phyloP scores from a whole-genome alignment of 2,797 vertebrate genomes.

The Malurus splendens region DNA sequence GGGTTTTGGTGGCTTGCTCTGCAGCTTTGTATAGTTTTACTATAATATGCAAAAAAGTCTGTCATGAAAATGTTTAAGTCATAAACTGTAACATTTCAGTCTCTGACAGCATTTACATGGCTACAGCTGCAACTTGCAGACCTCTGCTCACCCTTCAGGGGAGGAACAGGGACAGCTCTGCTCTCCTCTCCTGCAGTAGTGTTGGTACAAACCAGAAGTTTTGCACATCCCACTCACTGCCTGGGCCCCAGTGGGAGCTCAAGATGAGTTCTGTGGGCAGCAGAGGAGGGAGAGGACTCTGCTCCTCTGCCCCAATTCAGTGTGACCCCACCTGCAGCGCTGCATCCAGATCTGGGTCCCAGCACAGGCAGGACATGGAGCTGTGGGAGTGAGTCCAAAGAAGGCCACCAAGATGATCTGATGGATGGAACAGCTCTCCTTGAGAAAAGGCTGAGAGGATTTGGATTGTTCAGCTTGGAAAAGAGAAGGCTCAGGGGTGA shows the following conservation, averaged over 20 bases:
- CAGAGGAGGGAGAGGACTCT: neutral
- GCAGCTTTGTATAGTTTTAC: no score
- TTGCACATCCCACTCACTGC: neutral
- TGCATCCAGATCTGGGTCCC: neutral
- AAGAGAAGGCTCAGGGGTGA: neutral
- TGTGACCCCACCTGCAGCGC: neutral
- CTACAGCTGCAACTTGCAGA: neutral
- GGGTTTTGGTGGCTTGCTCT: no score
- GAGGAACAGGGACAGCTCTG: neutral
- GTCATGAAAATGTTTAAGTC: no score
- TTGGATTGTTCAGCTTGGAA: neutral
- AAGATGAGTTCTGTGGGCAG: neutral
- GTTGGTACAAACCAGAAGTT: neutral
- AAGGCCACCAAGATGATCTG: no score
- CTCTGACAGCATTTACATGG: neutral
- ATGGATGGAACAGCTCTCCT: neutral
- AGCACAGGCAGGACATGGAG: neutral
- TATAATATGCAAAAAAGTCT: no score
- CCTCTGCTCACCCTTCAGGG: neutral
- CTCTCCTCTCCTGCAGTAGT: neutral
- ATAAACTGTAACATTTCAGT: no score
- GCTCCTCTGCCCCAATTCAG: neutral
- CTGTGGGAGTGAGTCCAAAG: neutral
- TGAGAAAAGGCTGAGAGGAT: accelerated
- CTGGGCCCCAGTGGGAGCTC: neutral